Evolutionary conservation across 2,113 vertebrate genomes (phyloP).

Genomic region (Pholis gunnellus): DNA sequence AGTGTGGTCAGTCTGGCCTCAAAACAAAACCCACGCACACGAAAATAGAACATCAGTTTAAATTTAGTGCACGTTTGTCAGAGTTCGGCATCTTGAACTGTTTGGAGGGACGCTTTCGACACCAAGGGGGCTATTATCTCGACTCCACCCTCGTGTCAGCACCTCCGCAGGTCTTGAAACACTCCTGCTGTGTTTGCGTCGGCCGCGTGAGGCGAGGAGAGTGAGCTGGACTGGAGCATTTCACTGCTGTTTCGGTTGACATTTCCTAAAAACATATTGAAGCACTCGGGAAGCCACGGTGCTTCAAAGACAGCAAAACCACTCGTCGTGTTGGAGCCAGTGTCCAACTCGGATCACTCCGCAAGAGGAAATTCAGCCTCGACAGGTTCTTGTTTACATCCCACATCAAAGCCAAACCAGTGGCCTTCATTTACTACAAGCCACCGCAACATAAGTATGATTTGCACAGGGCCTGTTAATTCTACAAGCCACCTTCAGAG

Average conservation of each 20-base stretch:
- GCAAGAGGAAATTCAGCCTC: slow-evolving; percentile 10
- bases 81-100: slow-evolving; percentile 64
- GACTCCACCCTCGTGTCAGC: slow-evolving; percentile 59
- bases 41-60: slow-evolving; percentile 69
- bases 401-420: slow-evolving; percentile 48
- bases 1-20: slow-evolving; percentile 44
- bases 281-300: background rate
- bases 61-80: slow-evolving; percentile 64
- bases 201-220: background rate
- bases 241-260: background rate
- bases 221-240: background rate
- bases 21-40: slow-evolving; percentile 53
- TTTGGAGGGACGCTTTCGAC: slow-evolving; percentile 49
- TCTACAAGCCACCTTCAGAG: slow-evolving; percentile 8
- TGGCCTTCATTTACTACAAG: slow-evolving; percentile 22
- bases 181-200: slow-evolving; percentile 4
- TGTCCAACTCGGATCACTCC: slow-evolving; percentile 5
- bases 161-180: slow-evolving; percentile 43
- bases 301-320: background rate
- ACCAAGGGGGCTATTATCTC: slow-evolving; percentile 64
- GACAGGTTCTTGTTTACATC: slow-evolving; percentile 39
- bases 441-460: slow-evolving; percentile 3
- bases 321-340: background rate
- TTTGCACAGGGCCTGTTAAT: slow-evolving; percentile 21
- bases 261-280: slow-evolving; percentile 29